A percentile compares a stretch with the other conserved stretches of the same genome.
Conservation (phyloP, 2,888 invertebrate genomes). For the Apotomis turbidana region DNA sequence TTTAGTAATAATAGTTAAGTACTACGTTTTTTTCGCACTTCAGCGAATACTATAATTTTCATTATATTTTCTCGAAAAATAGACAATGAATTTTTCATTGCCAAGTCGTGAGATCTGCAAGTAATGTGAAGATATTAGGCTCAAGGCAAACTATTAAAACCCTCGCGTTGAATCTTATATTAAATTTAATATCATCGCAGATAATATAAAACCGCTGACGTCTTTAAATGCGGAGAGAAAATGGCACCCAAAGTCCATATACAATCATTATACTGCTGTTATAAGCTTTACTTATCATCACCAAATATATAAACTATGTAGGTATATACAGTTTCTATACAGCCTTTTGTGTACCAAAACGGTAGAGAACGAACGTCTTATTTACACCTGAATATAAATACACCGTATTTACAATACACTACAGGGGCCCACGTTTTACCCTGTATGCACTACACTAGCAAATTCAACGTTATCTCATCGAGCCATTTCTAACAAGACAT, state of each 20-base stretch:
- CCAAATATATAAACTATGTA: too few relatives aligned
- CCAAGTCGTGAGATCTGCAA: neutral
- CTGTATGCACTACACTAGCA: conserved; percentile 6
- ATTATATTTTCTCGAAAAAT: neutral
- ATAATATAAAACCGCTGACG: neutral
- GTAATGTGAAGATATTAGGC: conserved; percentile 1
- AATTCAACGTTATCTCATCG: conserved; percentile 1
- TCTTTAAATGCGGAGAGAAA: neutral
- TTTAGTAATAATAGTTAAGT: too few relatives aligned
- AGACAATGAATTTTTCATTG: neutral
- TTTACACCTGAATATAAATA: neutral
- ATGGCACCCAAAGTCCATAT: too few relatives aligned
- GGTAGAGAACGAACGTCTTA: too few relatives aligned
- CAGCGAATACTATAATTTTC: neutral
- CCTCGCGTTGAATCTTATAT: neutral
- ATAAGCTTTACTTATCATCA: too few relatives aligned
- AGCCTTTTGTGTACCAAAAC: too few relatives aligned
- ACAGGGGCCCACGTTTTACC: conserved; percentile 1
- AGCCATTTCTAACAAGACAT: neutral
- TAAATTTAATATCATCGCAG: neutral
- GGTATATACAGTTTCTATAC: too few relatives aligned
- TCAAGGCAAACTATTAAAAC: neutral
- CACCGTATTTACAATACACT: conserved; percentile 12
- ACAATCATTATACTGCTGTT: too few relatives aligned
- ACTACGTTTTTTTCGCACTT: neutral